phyloP scores from a whole-genome alignment of 2,113 vertebrate genomes.

The Strix aluco region DNA sequence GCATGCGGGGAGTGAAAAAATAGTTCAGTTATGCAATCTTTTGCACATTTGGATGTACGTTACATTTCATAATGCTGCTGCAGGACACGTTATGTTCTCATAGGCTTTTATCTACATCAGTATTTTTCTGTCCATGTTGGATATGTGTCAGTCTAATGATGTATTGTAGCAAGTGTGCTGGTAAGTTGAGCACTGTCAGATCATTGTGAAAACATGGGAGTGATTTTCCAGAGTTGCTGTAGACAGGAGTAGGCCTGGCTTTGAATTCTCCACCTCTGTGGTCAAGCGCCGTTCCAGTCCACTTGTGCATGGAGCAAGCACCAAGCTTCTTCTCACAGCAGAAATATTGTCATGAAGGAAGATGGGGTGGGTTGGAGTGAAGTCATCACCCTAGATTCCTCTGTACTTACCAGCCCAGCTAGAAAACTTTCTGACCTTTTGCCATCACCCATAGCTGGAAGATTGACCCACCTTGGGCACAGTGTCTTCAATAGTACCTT shows the following conservation, averaged over 20 bases:
- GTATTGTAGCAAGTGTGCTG: not conserved
- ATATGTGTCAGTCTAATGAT: not conserved
- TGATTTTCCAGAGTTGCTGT: not conserved
- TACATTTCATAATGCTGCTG: not conserved
- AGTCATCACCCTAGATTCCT: not conserved
- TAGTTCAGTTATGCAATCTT: not conserved
- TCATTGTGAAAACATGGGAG: not conserved
- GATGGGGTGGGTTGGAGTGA: not conserved
- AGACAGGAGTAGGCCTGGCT: not conserved
- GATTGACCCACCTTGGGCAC: accelerated
- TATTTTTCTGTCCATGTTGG: not conserved
- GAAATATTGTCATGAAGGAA: not conserved
- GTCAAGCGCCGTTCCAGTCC: not conserved
- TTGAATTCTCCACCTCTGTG: not conserved
- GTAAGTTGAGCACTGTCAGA: not conserved
- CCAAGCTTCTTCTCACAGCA: not conserved
- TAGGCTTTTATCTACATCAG: not conserved
- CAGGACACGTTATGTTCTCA: not conserved
- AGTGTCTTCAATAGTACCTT: not conserved
- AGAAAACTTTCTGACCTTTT: not conserved
- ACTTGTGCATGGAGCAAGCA: accelerated
- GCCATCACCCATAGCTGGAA: not conserved
- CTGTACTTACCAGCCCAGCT: not conserved
- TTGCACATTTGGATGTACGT: not conserved
- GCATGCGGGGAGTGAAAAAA: not conserved